Base-by-base conservation (phyloP, 92 coral and sea anemone genomes). In the Montipora capitata region DNA sequence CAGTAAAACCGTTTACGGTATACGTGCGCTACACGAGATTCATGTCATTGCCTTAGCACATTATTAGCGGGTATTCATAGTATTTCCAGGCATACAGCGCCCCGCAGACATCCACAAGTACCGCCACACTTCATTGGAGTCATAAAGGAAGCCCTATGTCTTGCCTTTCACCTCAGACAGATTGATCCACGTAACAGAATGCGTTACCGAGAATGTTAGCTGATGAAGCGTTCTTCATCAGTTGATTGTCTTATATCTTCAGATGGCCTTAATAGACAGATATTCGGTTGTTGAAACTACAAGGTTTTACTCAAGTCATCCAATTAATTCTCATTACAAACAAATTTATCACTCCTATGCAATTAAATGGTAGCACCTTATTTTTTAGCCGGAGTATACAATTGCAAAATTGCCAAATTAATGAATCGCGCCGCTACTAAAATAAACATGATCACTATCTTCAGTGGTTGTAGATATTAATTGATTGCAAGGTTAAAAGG, bases 91-190 rank as follows among this genome's bases (percentile, higher is more conserved):
- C 67, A 72, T 68, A 5, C 16, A 49, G 64, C 5, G 27, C 40
- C 15, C 49, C 45, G 16, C 72, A 42, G 87, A 61, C 87, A 43
- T 15, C 68, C 40, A 35, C 40, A 83, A 83, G 61, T 72, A 43
- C 87, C 87, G 87, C 79, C 79, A 83, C 79, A 83, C 87, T 83
- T 83, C 6, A 17, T 10, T 72, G 87, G 87, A 83, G 87, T 58
- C 87, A 42, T 16, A 61, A 12, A 83, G 87, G 87, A 83, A 83
- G 35, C 72, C 13, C 75, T 1, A n/a, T 45, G 85, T 81, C 85
- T 80, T 80, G 76, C 75, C 48, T 39, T 43, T 63, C 38, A 20
- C 68, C 8, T 63, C 38, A 63, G 40, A 62, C 7, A 3, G 67
- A 1, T 17, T 3, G 8, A 15, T 4, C 67, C 27, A 7, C 39